Evolutionary conservation across 1,140 invertebrate species (phyloP), one percentile per base, ranked within the genome.

Genomic region (Camponotus vicinus): DNA sequence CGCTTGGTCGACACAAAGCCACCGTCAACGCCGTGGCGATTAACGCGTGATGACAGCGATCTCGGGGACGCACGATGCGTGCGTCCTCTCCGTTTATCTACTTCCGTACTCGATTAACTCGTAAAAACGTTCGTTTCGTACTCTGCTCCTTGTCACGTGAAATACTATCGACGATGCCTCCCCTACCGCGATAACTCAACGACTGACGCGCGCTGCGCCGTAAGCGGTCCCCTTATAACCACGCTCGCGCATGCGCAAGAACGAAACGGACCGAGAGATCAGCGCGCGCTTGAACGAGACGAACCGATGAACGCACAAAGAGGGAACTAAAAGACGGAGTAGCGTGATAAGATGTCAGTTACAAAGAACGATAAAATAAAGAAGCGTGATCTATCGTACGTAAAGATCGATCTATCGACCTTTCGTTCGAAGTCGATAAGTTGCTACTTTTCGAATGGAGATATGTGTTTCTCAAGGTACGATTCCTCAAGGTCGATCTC

Each of bases 141-240:
- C 7, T 32, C 4, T 45, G 59, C 40, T 13, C 8, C 15, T 9
- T 21, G 8, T n/a, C 18, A 27, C 27, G 27, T 9, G 2, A 21
- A 6, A 18, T 3, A 40, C 34, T 37, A 18, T 6, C 49, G 8
- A n/a, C 15, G 9, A 11, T 11, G 8, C 32, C 13, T 27, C 3
- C 9, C 6, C 27, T 57, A 57, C 7, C 5, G 15, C 5, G 45
- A 55, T 61, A 49, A 70, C 49, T 40, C 57, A 66, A 80, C 80
- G 52, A 78, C 42, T 86, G 75, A 86, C 87, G 85, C 86, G 73
- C 57, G 34, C 69, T 52, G 21, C 61, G n/a, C 21, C 61, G 34
- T 8, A n/a, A 34, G 57, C 83, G 9, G 55, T 15, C 37, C 34
- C 77, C 86, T 88, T 90, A 90, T 90, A 84, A 57, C 52, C 55